These are phyloP conservation scores for Odiellus spinosus DNA, from an alignment of 2,888 invertebrate genomes.

Conservation along the genomic window DNA sequence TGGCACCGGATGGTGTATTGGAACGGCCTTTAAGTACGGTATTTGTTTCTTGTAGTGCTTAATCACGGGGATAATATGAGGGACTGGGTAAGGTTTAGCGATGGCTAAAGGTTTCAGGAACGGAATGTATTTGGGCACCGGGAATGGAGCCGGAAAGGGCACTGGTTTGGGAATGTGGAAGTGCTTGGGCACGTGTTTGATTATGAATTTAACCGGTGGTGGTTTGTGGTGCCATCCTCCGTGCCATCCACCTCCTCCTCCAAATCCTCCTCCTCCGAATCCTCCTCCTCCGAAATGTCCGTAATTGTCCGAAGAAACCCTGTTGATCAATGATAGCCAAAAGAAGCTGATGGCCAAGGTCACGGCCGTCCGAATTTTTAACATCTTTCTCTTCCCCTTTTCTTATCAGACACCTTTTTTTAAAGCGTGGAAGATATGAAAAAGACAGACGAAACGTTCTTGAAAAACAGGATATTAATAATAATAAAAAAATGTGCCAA, in stretches of 20 bases:
- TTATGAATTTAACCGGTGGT: slow-evolving; percentile 13
- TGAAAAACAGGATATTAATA: no score
- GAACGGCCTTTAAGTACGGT: slow-evolving; percentile 13
- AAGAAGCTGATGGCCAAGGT: no score
- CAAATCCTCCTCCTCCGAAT: no score
- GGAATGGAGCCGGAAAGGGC: slow-evolving; percentile 13
- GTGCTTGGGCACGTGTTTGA: slow-evolving; percentile 16
- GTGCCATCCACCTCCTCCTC: background rate
- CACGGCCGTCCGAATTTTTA: no score
- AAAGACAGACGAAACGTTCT: no score
- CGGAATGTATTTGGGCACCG: slow-evolving; percentile 14
- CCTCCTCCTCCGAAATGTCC: no score
- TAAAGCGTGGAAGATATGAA: no score
- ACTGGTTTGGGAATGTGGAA: slow-evolving; percentile 14
- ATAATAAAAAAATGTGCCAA: no score
- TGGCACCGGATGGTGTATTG: slow-evolving; percentile 11
- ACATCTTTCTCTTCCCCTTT: no score
- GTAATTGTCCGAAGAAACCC: no score
- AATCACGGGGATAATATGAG: slow-evolving; percentile 8
- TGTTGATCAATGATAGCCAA: no score
- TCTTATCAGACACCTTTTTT: no score
- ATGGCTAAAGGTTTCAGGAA: slow-evolving; percentile 15
- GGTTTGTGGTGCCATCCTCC: slow-evolving; percentile 8
- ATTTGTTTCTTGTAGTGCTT: slow-evolving; percentile 16
- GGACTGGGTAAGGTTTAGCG: slow-evolving; percentile 15